Percentiles rank a stretch among this genome's conserved stretches.
Evolutionary conservation across 2,113 vertebrate species (phyloP).

Genomic region (Ceyx melanurus): DNA sequence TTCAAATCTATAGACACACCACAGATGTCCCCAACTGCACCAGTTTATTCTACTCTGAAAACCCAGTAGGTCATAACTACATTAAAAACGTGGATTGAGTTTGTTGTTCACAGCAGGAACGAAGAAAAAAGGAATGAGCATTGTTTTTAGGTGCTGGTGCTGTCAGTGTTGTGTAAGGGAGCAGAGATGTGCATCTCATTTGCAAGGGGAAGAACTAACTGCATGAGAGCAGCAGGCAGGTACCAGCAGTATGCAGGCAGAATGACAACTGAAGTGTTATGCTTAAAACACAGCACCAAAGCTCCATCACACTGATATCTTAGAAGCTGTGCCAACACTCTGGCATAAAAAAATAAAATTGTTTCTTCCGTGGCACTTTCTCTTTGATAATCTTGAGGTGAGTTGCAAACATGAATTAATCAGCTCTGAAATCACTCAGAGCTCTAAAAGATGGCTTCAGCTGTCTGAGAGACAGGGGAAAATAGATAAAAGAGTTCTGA

Average conservation of each 20-base stretch:
- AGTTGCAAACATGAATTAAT: slow-evolving; percentile 26
- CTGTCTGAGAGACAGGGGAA: neutral
- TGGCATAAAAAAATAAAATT: neutral
- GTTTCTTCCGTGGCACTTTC: neutral
- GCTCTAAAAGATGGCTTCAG: neutral
- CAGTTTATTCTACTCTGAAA: neutral
- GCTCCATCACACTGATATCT: neutral
- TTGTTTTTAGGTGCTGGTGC: neutral
- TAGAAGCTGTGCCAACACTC: neutral
- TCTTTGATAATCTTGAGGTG: slow-evolving; percentile 12
- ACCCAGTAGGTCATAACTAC: neutral
- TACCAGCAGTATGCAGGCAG: no score
- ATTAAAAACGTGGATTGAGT: neutral
- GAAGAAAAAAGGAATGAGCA: rapidly evolving
- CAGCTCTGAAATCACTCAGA: neutral
- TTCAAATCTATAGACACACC: neutral
- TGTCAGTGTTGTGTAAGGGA: neutral
- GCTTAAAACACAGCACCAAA: neutral
- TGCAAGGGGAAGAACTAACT: neutral
- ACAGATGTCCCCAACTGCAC: rapidly evolving
- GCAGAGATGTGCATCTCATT: neutral
- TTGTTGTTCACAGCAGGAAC: neutral
- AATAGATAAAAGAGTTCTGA: neutral
- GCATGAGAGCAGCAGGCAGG: neutral
- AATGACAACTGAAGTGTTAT: neutral